Evolutionary conservation across 1,140 invertebrate genomes (phyloP), one percentile per base, ranked within the genome.

Genomic region (Papilio dardanus): DNA sequence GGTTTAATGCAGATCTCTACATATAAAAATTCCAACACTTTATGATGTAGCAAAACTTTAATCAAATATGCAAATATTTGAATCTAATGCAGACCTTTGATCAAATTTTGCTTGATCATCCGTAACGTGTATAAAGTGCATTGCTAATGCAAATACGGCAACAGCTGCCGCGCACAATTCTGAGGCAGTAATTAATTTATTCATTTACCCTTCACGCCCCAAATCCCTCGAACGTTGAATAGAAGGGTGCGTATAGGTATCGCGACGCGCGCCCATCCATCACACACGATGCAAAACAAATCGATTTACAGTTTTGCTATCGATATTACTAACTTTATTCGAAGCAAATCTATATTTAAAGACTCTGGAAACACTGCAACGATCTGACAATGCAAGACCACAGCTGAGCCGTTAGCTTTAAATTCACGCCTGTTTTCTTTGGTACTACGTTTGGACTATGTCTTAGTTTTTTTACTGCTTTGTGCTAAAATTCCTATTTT

Each of bases 191-290:
- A 89, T 91, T 88, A 90, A 90, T 88, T 85, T 91, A 91, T 91
- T 90, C 85, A 90, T 92, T 84, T 86, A 89, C 89, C 88, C 90
- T 91, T 91, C 91, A 90, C 91, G 89, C 89, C 91, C 87, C 80
- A 86, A 84, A 89, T 87, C 83, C 81, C 71, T 75, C 74, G 80
- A 67, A 76, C 73, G 74, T 77, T 74, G 76, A 80, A 83, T 83
- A 76, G 83, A 82, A 84, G 86, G 85, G 88, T 84, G 83, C 73
- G 78, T 37, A 75, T 65, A 69, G 67, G 85, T 58, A 76, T 71
- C 77, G 68, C 76, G 84, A 82, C 83, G 83, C 80, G 87, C 87
- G 84, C 83, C 69, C 81, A 77, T 65, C 62, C 86, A 92, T 92
- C 86, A 58, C 66, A 65, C 66, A 77, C 80, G 83, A 86, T 82